A percentile compares a stretch with the other conserved stretches of the same genome.
Conservation (phyloP, 2,888 invertebrate species). For the Ecliptopera silaceata region DNA sequence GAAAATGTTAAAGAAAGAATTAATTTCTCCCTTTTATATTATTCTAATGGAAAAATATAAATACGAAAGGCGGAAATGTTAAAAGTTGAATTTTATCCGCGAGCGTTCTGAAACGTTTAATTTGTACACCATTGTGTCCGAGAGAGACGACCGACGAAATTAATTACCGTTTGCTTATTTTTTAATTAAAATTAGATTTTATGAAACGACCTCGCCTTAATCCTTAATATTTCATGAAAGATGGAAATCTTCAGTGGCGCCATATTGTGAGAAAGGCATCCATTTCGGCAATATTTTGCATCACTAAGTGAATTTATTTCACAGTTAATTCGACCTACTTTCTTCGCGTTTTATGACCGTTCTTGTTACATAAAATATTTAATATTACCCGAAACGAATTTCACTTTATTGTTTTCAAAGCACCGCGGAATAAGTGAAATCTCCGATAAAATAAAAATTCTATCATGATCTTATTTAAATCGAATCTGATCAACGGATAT, state of each 20-base stretch:
- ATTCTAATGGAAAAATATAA: constrained; percentile 57
- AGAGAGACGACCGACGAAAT: constrained; percentile 60
- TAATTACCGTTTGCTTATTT: constrained; percentile 77
- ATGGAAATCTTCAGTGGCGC: constrained; percentile 78
- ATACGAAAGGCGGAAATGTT: constrained; percentile 50
- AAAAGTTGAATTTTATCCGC: constrained; percentile 49
- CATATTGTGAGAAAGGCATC: constrained; percentile 79
- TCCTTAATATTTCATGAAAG: constrained; percentile 79
- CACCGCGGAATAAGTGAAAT: constrained; percentile 31
- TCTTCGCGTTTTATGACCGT: constrained; percentile 50
- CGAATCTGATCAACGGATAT: constrained; percentile 57
- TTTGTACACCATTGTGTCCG: constrained; percentile 69
- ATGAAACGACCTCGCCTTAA: constrained; percentile 68
- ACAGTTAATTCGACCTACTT: constrained; percentile 67
- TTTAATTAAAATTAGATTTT: constrained; percentile 79
- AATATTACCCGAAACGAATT: constrained; percentile 43
- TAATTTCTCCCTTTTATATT: constrained; percentile 47
- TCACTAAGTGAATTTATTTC: constrained; percentile 71
- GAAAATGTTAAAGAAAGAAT: constrained; percentile 41
- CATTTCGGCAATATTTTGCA: constrained; percentile 74
- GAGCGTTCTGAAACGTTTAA: constrained; percentile 59
- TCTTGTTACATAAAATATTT: constrained; percentile 43
- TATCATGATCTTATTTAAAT: constrained; percentile 53
- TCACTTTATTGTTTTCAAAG: constrained; percentile 41
- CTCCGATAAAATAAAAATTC: constrained; percentile 34